Evolutionary conservation across 2,113 vertebrate species (phyloP).

Genomic region (Odobenus rosmarus): DNA sequence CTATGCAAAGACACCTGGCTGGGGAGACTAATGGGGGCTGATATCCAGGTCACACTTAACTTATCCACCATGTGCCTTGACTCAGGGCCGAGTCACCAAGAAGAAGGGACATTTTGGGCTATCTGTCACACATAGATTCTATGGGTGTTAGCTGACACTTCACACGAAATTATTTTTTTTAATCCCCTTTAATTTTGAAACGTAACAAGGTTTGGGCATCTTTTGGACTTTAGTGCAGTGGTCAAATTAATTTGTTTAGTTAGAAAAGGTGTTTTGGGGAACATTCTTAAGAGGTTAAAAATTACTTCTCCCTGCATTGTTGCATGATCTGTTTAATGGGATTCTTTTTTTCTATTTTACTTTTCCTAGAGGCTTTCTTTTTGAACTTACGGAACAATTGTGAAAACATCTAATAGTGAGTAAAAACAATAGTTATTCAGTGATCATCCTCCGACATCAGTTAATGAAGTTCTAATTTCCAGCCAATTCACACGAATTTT

Average conservation of each 20-base stretch:
- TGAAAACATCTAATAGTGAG: background rate
- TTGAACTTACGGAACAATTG: background rate
- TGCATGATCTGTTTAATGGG: background rate
- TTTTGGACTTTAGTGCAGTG: background rate
- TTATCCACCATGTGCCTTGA: background rate
- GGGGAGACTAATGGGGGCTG: background rate
- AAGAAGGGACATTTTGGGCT: background rate
- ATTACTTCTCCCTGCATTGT: background rate
- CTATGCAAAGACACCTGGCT: background rate
- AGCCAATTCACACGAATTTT: rapidly evolving
- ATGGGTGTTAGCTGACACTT: background rate
- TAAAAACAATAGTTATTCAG: background rate
- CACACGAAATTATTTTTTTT: background rate
- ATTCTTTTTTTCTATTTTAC: background rate
- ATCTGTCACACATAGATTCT: background rate
- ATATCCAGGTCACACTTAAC: background rate
- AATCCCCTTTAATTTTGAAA: background rate
- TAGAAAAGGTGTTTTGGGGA: background rate
- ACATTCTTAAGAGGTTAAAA: background rate
- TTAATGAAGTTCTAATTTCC: background rate
- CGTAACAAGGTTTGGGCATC: background rate
- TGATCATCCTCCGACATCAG: background rate
- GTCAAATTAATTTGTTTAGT: background rate
- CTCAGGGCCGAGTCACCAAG: background rate
- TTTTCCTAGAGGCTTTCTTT: background rate